phyloP scores from a whole-genome alignment of 1,140 invertebrate genomes.

The Vollenhovia emeryi region DNA sequence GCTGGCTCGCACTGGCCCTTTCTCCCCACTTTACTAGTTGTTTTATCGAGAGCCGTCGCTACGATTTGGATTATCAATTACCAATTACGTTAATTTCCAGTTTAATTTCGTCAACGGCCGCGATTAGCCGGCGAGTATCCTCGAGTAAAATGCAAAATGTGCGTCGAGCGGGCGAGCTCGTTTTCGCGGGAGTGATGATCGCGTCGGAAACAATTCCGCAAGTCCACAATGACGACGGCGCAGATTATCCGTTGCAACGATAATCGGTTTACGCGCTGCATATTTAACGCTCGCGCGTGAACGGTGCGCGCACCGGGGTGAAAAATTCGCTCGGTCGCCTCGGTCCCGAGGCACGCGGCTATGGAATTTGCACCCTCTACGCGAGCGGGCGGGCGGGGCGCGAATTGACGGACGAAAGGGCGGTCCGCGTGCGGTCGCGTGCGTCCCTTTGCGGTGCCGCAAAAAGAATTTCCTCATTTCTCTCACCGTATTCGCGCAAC shows the following conservation, averaged over 20 bases:
- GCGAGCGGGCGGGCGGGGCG: too few species aligned
- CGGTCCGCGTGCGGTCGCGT: neutral
- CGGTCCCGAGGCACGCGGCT: too few species aligned
- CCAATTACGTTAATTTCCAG: constrained; percentile 18
- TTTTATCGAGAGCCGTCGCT: too few species aligned
- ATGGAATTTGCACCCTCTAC: constrained; percentile 1
- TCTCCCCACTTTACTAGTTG: too few species aligned
- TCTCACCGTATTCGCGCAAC: neutral
- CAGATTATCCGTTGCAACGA: constrained; percentile 20
- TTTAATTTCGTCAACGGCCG: neutral
- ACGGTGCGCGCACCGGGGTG: neutral
- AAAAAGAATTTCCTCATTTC: constrained; percentile 45
- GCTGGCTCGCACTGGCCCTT: too few species aligned
- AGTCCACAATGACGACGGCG: neutral
- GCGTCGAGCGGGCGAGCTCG: neutral
- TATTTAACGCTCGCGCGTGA: neutral
- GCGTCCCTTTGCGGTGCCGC: too few species aligned
- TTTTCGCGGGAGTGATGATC: neutral
- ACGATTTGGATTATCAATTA: too few species aligned
- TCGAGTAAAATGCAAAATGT: neutral
- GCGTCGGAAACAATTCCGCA: constrained; percentile 24
- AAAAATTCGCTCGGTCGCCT: neutral
- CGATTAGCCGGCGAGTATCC: neutral
- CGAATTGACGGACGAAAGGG: neutral
- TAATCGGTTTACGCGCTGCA: constrained; percentile 24